phyloP scores from a whole-genome alignment of 1,140 invertebrate genomes.

The Scaptomyza pallida region DNA sequence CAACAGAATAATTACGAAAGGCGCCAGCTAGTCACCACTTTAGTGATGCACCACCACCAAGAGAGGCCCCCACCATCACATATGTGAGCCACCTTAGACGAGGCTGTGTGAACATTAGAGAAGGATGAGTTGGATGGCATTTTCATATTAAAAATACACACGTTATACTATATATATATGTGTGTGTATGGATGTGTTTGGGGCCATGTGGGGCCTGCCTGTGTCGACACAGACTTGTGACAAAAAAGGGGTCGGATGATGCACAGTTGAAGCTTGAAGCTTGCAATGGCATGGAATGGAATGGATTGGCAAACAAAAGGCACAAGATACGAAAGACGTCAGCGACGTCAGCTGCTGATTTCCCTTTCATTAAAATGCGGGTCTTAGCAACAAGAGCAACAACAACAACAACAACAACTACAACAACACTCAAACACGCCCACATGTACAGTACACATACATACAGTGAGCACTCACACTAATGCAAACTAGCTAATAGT shows the following conservation, averaged over 20 bases:
- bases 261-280: not conserved
- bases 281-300: conserved; percentile 5
- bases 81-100: not conserved
- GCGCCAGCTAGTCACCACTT: conserved; percentile 26
- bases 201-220: conserved; percentile 1
- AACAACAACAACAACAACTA: conserved; percentile 12
- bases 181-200: not conserved
- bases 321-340: not conserved
- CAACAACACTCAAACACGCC: no score
- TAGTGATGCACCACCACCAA: not conserved
- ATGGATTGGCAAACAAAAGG: conserved; percentile 41
- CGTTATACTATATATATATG: not conserved
- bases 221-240: conserved; percentile 18
- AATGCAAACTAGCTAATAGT: not conserved
- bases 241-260: conserved; percentile 1
- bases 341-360: conserved; percentile 45
- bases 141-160: conserved; percentile 48
- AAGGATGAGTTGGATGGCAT: conserved; percentile 30
- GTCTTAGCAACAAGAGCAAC: conserved; percentile 26
- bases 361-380: conserved; percentile 53
- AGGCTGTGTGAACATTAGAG: conserved; percentile 11
- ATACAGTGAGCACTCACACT: not conserved
- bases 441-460: not conserved
- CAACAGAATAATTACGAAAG: conserved; percentile 43
- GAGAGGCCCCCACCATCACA: not conserved